Evolutionary conservation across 2,797 vertebrate species (phyloP).

Genomic region (Mionectes olivaceus): DNA sequence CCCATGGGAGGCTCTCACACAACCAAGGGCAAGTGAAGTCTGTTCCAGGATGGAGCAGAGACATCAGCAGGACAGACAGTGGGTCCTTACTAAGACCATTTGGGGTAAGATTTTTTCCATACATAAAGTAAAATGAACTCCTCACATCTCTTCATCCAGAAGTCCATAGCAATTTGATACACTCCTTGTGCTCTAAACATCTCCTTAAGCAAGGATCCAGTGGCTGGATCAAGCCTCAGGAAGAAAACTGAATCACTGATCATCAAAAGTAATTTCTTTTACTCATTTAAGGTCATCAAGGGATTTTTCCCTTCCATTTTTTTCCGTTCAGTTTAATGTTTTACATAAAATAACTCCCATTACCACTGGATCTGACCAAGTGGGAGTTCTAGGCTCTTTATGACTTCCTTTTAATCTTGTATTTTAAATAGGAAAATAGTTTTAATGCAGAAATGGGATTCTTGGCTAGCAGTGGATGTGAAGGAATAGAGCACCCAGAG

Average conservation of each 20-base stretch:
- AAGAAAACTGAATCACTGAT: not conserved
- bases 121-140: not conserved
- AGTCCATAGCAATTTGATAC: not conserved
- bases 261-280: not conserved
- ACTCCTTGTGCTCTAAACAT: not conserved
- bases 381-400: not conserved
- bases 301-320: not conserved
- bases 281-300: not conserved
- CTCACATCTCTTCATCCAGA: not conserved
- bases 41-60: not conserved
- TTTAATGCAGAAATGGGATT: constrained; percentile 1
- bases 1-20: not conserved
- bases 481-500: not conserved
- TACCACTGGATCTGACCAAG: not conserved
- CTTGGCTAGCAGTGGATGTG: not conserved
- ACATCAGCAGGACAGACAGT: not conserved
- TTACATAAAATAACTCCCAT: not conserved
- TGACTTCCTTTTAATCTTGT: not conserved
- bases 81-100: not conserved
- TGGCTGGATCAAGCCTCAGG: not conserved
- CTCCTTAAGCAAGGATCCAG: not conserved
- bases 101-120: not conserved
- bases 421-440: not conserved
- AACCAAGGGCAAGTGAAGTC: not conserved
- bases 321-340: not conserved